Evolutionary conservation across 2,888 invertebrate species (phyloP), one percentile per base, ranked within the genome.

Genomic region (Dexiosoma caninum): DNA sequence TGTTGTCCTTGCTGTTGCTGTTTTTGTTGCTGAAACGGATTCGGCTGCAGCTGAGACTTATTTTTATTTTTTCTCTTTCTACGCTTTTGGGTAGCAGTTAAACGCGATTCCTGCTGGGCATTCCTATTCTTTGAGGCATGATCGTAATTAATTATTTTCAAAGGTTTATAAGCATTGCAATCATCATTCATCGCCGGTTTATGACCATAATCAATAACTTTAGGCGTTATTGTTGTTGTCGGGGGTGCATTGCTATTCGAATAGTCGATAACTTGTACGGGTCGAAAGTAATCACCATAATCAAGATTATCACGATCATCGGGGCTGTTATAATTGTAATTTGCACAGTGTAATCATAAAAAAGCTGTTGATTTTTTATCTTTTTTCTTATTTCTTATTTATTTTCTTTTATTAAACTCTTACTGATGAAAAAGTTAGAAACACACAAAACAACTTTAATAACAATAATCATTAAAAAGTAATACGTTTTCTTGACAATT

Each of bases 121-220:
- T 77, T 83, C 27, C 42, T 66, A 32, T 49, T 71, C 42, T 83
- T 85, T 1, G 89, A 87, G 42, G 88, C 92, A 86, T 95, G 94
- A 82, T 93, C 93, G 87, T 95, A 95, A 87, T 95, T 94, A 90
- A 94, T 93, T 83, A 92, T 93, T 85, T 93, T 92, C 6, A 93
- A 91, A 21, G 94, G 93, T 86, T 93, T 93, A 83, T 93, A 92
- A 81, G 93, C 92, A 81, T 84, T 79, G 82, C 49, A 77, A 62
- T 70, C 44, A 40, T 77, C 87, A 80, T 93, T 72, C 57, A 12
- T 40, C 42, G 21, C 77, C 62, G 67, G 83, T 87, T 93, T 93
- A 88, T 95, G 95, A 75, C 94, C 94, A 91, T 95, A 95, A 90
- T 95, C 94, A 84, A 94, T 92, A 83, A 94, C 92, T 85, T 92